phyloP scores from a whole-genome alignment of 2,113 vertebrate species.

The Pseudopipra pipra region DNA sequence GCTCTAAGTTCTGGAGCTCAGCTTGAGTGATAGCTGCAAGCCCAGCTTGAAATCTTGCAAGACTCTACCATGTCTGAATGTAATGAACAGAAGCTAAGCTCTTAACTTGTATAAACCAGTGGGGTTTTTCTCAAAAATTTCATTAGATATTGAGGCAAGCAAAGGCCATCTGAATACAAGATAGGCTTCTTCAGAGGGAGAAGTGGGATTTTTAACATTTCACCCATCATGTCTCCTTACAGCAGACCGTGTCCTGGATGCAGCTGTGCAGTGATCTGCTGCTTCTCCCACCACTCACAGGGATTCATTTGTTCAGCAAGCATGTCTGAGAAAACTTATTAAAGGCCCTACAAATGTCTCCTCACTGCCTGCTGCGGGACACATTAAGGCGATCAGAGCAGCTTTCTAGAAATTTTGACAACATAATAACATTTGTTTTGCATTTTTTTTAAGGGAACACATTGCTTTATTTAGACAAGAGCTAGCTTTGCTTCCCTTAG shows the following conservation, averaged over 20 bases:
- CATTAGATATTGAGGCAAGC: background rate
- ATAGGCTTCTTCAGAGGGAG: background rate
- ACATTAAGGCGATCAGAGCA: background rate
- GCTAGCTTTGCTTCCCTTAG: background rate
- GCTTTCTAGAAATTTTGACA: background rate
- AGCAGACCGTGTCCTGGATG: background rate
- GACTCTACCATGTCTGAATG: background rate
- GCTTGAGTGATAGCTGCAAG: background rate
- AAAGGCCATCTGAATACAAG: background rate
- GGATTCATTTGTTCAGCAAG: background rate
- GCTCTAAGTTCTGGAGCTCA: background rate
- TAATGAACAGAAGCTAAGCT: background rate
- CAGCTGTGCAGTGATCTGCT: background rate
- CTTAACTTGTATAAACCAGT: background rate
- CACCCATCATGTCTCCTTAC: background rate
- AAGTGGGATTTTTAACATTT: background rate
- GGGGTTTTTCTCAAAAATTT: background rate
- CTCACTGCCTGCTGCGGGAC: background rate
- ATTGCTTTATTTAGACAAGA: background rate
- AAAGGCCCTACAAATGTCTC: background rate
- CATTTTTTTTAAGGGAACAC: background rate
- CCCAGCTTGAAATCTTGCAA: background rate
- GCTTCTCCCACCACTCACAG: background rate
- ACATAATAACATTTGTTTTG: background rate
- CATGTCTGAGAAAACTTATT: background rate